Base-by-base conservation (phyloP, 1,140 invertebrate species). In the Hyles vespertilio region DNA sequence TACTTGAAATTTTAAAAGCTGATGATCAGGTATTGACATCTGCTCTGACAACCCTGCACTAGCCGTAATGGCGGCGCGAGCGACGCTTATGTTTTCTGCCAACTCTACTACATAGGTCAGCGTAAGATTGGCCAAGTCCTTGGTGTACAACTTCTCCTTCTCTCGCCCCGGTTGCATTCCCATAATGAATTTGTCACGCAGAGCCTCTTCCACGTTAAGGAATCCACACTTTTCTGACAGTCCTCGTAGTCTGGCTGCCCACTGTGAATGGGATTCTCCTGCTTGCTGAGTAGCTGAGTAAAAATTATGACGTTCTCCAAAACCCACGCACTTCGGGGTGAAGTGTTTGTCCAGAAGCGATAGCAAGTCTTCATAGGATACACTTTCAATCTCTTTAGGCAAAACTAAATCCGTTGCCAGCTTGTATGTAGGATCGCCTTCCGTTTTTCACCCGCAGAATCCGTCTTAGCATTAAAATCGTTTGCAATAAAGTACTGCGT, bases 151-250 rank as follows among this genome's bases (percentile, higher is more conserved):
- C 40, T 65, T 69, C 6, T 69, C 67, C 3, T 56, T 50, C 11
- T 63, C 63, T 33, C 9, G 47, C 44, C 67, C 67, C n/a, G 53
- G 48, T 34, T 33, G 6, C 64, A 66, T 62, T 8, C 64, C 64
- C 57, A 62, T 66, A 4, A 66, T 51, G 47, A 69, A 69, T 44
- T 46, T 50, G 44, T 69, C 63, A 3, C 59, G 54, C 12, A 69
- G 44, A n/a, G 63, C 59, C 9, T 69, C 63, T 22, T 69, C 67
- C 11, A 69, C 11, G 46, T 69, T 57, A 33, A 52, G 58, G 44
- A 69, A 69, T 9, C 22, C 58, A 32, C 67, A 69, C 48, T 63
- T 48, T 3, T 60, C 56, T 7, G 63, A 58, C 43, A 69, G 40
- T 8, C 56, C 59, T 43, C 64, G 49, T 5, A 66, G 22, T 10